Base-by-base conservation (phyloP, 2,797 vertebrate species). In the Tachyglossus aculeatus region DNA sequence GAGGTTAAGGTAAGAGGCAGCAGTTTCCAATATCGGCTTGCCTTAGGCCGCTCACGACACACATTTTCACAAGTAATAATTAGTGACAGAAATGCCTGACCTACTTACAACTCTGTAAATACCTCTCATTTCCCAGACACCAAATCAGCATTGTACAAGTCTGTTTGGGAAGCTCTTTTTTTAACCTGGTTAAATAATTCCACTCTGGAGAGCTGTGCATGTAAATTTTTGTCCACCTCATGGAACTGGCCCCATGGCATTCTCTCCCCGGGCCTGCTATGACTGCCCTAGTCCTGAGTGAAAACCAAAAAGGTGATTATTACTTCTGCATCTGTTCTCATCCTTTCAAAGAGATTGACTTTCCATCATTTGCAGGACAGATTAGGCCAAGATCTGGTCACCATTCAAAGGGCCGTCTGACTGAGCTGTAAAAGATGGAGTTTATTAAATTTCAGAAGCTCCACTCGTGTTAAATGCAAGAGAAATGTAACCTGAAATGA, bases 11-110 rank as follows among this genome's bases (percentile, higher is more conserved):
- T n/a, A 50, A 71, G 74, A 48, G 65, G 74, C 13, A 41, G 67
- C 44, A 52, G 71, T 10, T 16, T 72, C 82, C 82, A 44, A 78
- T 81, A 87, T 76, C 81, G 86, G 72, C 74, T 77, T 81, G 74
- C 88, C 48, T 47, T 50, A 65, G 82, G 77, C 48, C 75, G 67
- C 85, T 87, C 83, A 77, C 84, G 77, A 85, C 84, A 79, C 85
- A 83, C 85, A 85, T 88, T 90, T 90, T 91, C 85, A 86, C 86
- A 83, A 88, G 90, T 89, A 91, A 91, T 92, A 92, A 92, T 90
- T 91, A 93, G 86, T 60, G 86, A 91, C 90, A 85, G 90, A 92
- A 92, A 93, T 93, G 92, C 86, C 90, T 91, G 90, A 92, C 91
- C 91, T 89, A 92, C 87, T 91, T 93, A 76, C 80, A 66, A 81